Base-by-base conservation (phyloP, 2,888 invertebrate genomes). In the Hipparchia sbordonii region DNA sequence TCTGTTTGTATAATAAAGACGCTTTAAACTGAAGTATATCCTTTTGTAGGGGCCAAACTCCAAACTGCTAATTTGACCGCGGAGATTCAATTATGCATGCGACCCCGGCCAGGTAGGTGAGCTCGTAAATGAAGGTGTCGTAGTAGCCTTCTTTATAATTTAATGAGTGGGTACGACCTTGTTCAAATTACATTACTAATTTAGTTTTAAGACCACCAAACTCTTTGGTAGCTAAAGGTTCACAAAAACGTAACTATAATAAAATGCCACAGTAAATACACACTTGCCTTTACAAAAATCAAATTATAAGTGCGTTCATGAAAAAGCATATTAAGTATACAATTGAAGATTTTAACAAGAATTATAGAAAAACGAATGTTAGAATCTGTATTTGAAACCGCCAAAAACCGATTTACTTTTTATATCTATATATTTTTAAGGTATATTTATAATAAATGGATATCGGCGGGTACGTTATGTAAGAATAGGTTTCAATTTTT, bases 31-130 rank as follows among this genome's bases (percentile, higher is more conserved):
- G 87, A 89, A 92, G 90, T 90, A 23, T 39, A 60, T 12, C 86
- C 89, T 89, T 88, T 90, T 91, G 89, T 89, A 85, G 85, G 87
- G 86, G 69, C 67, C 23, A 67, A 68, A 68, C 68, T 87, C 87
- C 89, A 90, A 92, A 81, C 80, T 81, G 81, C 91, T 93, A 93
- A 92, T 93, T 93, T 92, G 91, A 90, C 92, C 92, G 89, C 90
- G 85, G 86, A 90, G 90, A 93, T 92, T 93, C 92, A 92, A 93
- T 93, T 93, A 93, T 93, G 92, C 91, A 93, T 92, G 88, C 91
- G 87, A 87, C 85, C 87, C 86, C 13, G 2, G 8, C 57, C 13
- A 83, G 61, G 61, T 39, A 69, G 52, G 61, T 86, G 87, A 86
- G 70, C 86, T 85, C 87, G 87, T 89, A 90, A 91, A 86, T 89